These are phyloP conservation scores for Alsophila aescularia DNA, from an alignment of 2,888 invertebrate species.

Conservation along the genomic window DNA sequence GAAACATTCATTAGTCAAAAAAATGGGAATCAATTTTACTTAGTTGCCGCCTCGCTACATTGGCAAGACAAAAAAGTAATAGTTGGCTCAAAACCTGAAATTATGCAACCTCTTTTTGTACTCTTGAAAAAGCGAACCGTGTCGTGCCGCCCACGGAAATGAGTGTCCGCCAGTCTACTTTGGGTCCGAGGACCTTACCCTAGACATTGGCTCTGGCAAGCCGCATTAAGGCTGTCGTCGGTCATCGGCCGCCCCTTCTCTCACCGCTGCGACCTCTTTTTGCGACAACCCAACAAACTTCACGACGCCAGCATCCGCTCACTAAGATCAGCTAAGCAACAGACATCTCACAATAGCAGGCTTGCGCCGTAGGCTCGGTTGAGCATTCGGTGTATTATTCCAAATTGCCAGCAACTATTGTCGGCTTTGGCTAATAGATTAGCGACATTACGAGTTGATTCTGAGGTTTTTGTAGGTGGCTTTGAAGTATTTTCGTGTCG, in stretches of 20 bases:
- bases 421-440: conserved; percentile 40
- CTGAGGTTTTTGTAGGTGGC: not conserved
- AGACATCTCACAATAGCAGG: conserved; percentile 47
- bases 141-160: conserved; percentile 62
- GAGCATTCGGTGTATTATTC: conserved; percentile 46
- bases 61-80: conserved; percentile 30
- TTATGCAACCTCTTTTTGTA: conserved; percentile 63
- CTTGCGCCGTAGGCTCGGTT: conserved; percentile 51
- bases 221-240: conserved; percentile 72
- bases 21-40: conserved; percentile 4
- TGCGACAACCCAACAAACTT: conserved; percentile 61
- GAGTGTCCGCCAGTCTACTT: conserved; percentile 60
- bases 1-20: not conserved
- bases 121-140: conserved; percentile 56
- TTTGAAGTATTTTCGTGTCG: not conserved
- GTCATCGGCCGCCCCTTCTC: conserved; percentile 74
- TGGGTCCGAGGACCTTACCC: conserved; percentile 74
- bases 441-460: conserved; percentile 8
- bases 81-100: conserved; percentile 41
- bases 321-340: conserved; percentile 47
- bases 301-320: conserved; percentile 51
- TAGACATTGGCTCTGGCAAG: conserved; percentile 69
- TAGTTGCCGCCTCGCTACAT: conserved; percentile 8
- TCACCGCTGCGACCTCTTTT: conserved; percentile 72
- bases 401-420: conserved; percentile 40